Base-by-base conservation (phyloP, 1,140 invertebrate genomes). In the Bombus fervidus region DNA sequence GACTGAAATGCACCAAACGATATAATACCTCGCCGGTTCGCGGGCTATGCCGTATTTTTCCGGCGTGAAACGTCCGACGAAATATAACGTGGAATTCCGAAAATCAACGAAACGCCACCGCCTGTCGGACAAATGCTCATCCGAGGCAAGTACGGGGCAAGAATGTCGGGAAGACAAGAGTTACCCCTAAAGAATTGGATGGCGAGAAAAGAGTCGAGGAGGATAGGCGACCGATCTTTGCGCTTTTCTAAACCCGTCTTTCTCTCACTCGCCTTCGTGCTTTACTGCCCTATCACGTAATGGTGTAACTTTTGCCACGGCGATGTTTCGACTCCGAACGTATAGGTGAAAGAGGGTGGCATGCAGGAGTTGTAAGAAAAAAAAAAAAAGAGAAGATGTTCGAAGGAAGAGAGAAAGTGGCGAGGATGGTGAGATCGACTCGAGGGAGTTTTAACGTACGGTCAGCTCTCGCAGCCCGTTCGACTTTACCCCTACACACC, bases 281-380 rank as follows among this genome's bases (percentile, higher is more conserved):
- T 92, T 91, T 90, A 91, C 88, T 81, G 81, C 83, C 88, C 88
- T 90, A 93, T 93, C 93, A 89, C 93, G 91, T 93, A 94, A 94
- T 92, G 91, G 91, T 91, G 91, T 90, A 93, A 93, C 89, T 94
- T 93, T 93, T 92, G 89, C 90, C 88, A 80, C 76, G 74, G 69
- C 37, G 31, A 81, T 68, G 72, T 69, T 83, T 59, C 37, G 59
- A 85, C 39, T 57, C 8, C 22, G 62, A 43, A 62, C 34, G 28
- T 62, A 12, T 18, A 62, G 57, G 18, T 69, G 43, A n/a, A 57
- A 59, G 71, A 41, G 68, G 37, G 31, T 62, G 59, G 66, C 28
- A 28, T 64, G 73, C 73, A 71, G 74, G 37, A 72, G 41, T 73
- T 43, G 18, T 28, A 9, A 59, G 82, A 73, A 71, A 3, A 59